Evolutionary conservation across 2,888 invertebrate species (phyloP), one percentile per base, ranked within the genome.

Genomic region (Scaptomyza parva): DNA sequence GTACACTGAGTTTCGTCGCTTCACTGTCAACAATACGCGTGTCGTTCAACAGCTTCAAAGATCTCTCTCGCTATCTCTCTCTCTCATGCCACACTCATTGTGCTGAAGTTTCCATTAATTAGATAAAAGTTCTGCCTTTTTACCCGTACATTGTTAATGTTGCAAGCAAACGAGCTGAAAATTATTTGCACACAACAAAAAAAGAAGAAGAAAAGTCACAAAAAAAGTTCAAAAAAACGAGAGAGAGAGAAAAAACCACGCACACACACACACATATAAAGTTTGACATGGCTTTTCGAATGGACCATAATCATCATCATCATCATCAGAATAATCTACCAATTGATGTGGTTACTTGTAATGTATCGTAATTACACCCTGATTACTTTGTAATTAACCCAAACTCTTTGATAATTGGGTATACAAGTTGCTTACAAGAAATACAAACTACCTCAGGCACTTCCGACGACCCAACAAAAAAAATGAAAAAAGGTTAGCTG

Each of bases 41-140:
- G 30, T 30, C 59, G 51, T 14, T 41, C 53, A 68, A 41, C 37
- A 57, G 71, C 76, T 60, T 77, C 74, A 77, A 70, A 76, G 72
- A 66, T 74, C 66, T 39, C 7, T n/a, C 14, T 35, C 33, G 1
- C 28, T 11, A 9, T 28, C 33, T 14, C 14, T 5, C n/a, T n/a
- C 33, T 26, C 1, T 7, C 37, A 7, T 35, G 14, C 35, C 47
- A 22, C 62, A 61, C 88, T 88, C 91, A 88, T 89, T 90, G 86
- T 88, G 90, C 83, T 90, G 89, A 91, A 90, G 88, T 90, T 91
- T 91, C 47, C 79, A 88, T 89, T 90, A 90, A 90, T 91, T 90
- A 91, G 90, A 90, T 90, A 90, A 90, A 90, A 91, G 88, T 90
- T 90, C 71, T 80, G 59, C 44, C 64, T 51, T 50, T 45, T 41